phyloP scores from a whole-genome alignment of 2,113 vertebrate genomes.

The Nerophis lumbriciformis region DNA sequence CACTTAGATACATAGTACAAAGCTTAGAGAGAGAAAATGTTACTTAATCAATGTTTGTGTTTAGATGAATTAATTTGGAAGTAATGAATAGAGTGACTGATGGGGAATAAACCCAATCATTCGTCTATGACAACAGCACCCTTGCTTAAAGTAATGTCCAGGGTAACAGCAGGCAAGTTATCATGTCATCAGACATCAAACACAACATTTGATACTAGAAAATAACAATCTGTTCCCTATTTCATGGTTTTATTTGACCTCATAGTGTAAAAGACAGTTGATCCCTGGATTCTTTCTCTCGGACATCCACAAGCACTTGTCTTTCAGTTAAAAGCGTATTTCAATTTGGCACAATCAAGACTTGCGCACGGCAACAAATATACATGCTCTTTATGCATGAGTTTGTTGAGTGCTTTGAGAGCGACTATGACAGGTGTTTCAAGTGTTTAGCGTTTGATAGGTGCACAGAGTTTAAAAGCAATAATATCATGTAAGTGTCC shows the following conservation, averaged over 20 bases:
- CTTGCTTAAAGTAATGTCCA: conserved; percentile 24
- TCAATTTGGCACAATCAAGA: too few species aligned
- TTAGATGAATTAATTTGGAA: conserved; percentile 33
- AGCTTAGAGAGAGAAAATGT: conserved; percentile 26
- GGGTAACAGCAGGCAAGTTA: conserved; percentile 27
- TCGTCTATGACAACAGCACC: conserved; percentile 31
- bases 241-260: background rate
- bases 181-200: background rate
- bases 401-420: too few species aligned
- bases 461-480: too few species aligned
- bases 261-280: conserved; percentile 2
- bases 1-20: conserved; percentile 28
- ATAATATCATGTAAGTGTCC: too few species aligned
- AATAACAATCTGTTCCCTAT: conserved; percentile 17
- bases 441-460: too few species aligned
- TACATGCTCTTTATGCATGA: too few species aligned
- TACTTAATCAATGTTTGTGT: conserved; percentile 23
- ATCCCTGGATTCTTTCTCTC: background rate
- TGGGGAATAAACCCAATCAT: conserved; percentile 4
- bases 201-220: background rate
- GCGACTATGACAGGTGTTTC: too few species aligned
- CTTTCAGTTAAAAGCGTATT: too few species aligned
- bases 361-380: too few species aligned
- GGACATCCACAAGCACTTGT: background rate
- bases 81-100: conserved; percentile 9